A percentile compares a stretch with the other conserved stretches of the same genome.
These are phyloP conservation scores for Dinoponera quadriceps DNA, from an alignment of 1,140 invertebrate genomes.

Conservation along the genomic window DNA sequence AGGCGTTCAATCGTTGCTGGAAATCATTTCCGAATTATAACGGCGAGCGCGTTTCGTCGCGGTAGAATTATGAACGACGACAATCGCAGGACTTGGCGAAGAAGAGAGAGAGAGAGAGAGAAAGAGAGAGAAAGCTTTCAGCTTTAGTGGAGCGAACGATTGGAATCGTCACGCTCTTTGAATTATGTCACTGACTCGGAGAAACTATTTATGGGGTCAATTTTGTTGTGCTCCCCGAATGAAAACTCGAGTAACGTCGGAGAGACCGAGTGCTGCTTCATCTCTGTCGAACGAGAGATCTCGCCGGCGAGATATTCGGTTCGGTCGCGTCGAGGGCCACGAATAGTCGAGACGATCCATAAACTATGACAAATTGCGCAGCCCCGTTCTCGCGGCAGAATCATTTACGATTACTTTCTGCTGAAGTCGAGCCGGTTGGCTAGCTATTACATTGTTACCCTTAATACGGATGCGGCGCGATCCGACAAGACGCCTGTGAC, in stretches of 20 bases:
- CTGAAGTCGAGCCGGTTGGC: constrained; percentile 30
- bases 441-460: constrained; percentile 41
- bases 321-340: not conserved
- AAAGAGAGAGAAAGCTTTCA: not conserved
- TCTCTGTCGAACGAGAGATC: not conserved
- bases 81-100: not conserved
- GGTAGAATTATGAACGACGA: not conserved
- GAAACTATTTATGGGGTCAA: constrained; percentile 28
- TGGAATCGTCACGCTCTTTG: not conserved
- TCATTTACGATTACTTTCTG: not conserved
- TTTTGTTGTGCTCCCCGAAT: not conserved
- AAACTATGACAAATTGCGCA: not conserved
- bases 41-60: not conserved
- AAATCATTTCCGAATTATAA: not conserved
- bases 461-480: constrained; percentile 60
- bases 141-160: not conserved
- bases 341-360: constrained; percentile 1
- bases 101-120: not conserved
- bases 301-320: constrained; percentile 4
- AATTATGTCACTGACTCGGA: constrained; percentile 19
- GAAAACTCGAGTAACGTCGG: not conserved
- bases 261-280: not conserved
- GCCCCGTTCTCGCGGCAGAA: not conserved
- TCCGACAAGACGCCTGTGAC: constrained; percentile 71
- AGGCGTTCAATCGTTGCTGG: not conserved